These are phyloP conservation scores for Suillia variegata DNA, from an alignment of 2,888 invertebrate genomes.

Conservation along the genomic window DNA sequence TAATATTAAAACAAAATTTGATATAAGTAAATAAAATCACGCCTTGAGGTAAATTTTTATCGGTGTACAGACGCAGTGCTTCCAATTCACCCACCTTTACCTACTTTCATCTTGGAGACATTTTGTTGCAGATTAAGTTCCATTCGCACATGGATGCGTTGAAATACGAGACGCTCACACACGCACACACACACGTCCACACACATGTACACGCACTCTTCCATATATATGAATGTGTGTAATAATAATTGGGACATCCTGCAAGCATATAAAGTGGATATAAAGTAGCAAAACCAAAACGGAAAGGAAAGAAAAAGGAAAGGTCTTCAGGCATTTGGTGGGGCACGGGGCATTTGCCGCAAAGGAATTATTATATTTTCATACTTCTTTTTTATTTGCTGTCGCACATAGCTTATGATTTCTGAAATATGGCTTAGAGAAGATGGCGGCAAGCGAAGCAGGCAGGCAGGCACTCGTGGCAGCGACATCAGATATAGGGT, in stretches of 20 bases:
- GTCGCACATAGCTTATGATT: conserved; percentile 54
- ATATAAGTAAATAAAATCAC: not conserved
- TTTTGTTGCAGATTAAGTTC: conserved; percentile 61
- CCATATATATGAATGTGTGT: too few relatives aligned
- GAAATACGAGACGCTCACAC: conserved; percentile 52
- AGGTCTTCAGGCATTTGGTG: conserved; percentile 28
- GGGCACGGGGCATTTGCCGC: conserved; percentile 7
- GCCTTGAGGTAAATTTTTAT: not conserved
- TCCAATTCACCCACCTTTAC: conserved; percentile 7
- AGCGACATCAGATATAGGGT: conserved; percentile 37
- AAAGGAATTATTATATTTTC: conserved; percentile 55
- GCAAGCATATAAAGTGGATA: conserved; percentile 56
- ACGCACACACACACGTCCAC: conserved; percentile 24
- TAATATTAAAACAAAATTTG: too few relatives aligned
- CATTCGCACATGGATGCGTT: conserved; percentile 59
- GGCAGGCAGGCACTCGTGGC: conserved; percentile 30
- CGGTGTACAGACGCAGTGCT: not conserved
- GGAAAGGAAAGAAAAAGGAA: conserved; percentile 25
- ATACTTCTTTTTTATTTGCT: conserved; percentile 52
- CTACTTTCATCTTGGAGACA: conserved; percentile 41
- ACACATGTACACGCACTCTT: conserved; percentile 21
- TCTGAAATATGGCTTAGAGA: conserved; percentile 52
- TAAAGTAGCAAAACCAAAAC: conserved; percentile 50
- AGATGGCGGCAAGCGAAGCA: conserved; percentile 8
- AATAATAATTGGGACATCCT: conserved; percentile 54